phyloP scores from a whole-genome alignment of 1,140 invertebrate genomes.

The Anastrepha obliqua region DNA sequence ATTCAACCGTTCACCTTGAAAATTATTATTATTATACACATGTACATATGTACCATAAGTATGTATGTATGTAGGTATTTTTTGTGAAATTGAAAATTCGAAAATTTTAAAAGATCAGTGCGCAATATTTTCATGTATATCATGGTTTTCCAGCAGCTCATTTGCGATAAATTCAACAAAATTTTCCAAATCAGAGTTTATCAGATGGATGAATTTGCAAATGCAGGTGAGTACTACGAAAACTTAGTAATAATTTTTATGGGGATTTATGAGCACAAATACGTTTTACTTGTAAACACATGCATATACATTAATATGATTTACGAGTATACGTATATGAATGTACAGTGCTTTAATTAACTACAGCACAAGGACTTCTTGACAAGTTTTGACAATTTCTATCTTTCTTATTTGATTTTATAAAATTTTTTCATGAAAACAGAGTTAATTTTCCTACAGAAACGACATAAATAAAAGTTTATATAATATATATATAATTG shows the following conservation, averaged over 20 bases:
- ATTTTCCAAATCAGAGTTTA: too few species aligned
- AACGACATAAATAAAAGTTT: not conserved
- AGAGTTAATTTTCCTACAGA: not conserved
- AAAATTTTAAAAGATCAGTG: not conserved
- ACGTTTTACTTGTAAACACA: not conserved
- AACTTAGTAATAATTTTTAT: conserved; percentile 7
- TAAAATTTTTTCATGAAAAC: not conserved
- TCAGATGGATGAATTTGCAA: too few species aligned
- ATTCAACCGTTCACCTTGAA: conserved; percentile 9
- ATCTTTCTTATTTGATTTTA: not conserved
- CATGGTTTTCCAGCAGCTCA: conserved; percentile 4
- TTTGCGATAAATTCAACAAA: not conserved
- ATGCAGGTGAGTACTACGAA: not conserved
- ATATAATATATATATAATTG: not conserved
- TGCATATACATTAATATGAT: not conserved
- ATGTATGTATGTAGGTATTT: not conserved
- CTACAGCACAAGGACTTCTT: not conserved
- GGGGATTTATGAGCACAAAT: not conserved
- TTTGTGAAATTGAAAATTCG: conserved; percentile 1
- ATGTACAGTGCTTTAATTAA: not conserved
- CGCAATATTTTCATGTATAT: conserved; percentile 23
- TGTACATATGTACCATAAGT: too few species aligned
- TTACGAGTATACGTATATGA: not conserved
- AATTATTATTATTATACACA: not conserved
- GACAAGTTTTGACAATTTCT: too few species aligned